phyloP scores from a whole-genome alignment of 1,140 invertebrate genomes.

The Aphis gossypii region DNA sequence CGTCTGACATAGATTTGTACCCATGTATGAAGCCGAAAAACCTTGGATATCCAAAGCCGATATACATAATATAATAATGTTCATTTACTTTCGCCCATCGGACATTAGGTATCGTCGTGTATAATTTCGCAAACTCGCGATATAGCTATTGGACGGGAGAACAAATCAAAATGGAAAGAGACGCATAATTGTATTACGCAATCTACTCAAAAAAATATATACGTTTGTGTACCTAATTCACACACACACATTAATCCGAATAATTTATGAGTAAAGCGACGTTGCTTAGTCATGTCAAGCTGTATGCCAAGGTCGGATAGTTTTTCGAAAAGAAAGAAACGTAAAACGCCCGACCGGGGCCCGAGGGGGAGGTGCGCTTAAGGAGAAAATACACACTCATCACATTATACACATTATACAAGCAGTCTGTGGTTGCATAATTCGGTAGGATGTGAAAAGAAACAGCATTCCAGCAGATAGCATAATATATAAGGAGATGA shows the following conservation, averaged over 20 bases:
- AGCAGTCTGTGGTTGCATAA: conserved; percentile 29
- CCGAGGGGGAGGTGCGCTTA: conserved; percentile 34
- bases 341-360: background rate
- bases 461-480: conserved; percentile 45
- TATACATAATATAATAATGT: conserved; percentile 24
- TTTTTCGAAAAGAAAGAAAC: conserved; percentile 44
- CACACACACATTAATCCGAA: background rate
- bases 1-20: conserved; percentile 42
- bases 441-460: conserved; percentile 43
- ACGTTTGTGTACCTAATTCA: background rate
- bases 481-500: background rate
- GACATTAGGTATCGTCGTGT: conserved; percentile 35
- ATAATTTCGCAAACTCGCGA: conserved; percentile 26
- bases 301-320: conserved; percentile 29
- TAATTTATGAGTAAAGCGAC: conserved; percentile 34
- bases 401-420: background rate
- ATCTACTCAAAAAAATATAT: conserved; percentile 8
- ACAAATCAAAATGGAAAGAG: conserved; percentile 32
- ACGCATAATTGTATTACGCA: background rate
- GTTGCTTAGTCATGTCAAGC: background rate
- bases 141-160: background rate
- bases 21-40: background rate
- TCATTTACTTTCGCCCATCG: conserved; percentile 44
- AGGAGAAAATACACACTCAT: conserved; percentile 2
- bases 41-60: conserved; percentile 52